Evolutionary conservation across 1,140 invertebrate genomes (phyloP), one percentile per base, ranked within the genome.

Genomic region (Hycleus cichorii): DNA sequence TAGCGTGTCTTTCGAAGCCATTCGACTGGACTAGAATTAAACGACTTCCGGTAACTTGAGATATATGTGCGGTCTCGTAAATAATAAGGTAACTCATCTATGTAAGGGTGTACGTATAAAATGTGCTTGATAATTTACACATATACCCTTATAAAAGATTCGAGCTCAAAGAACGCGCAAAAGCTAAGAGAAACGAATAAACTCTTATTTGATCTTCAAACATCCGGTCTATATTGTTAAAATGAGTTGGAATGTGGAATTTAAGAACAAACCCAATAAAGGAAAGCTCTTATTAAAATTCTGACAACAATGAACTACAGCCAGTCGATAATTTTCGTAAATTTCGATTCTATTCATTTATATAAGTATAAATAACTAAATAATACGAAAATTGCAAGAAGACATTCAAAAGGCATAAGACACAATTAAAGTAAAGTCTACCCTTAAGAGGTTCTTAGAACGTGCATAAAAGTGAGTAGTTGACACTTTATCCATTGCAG

Each of bases 71-170:
- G 27, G 49, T 32, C 55, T 50, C 60, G 51, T 58, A 58, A 62
- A 62, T 62, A 62, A 58, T 62, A 62, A 58, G 51, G 59, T 57
- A 61, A 61, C 55, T 61, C 59, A 61, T 61, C 59, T 58, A 61
- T 58, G 54, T 61, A 54, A 62, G 57, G 57, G 49, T 43, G 60
- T 40, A 62, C 60, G 58, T 62, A 62, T 58, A 56, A 60, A 60
- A 57, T 60, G 59, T 57, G 49, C 44, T 38, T 49, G 54, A 48
- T 52, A 57, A 60, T 57, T 60, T 51, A 60, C 55, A 12, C n/a
- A 40, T 6, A 18, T 40, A 8, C 39, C 25, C 3, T 39, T 39
- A 25, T 32, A 4, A 32, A 32, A 32, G 18, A 18, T 18, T 18
- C 18, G 18, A 18, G 18, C 18, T 18, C 18, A 18, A 18, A 18